These are phyloP conservation scores for Phyto melanocephala DNA, from an alignment of 2,888 invertebrate species.

Conservation along the genomic window DNA sequence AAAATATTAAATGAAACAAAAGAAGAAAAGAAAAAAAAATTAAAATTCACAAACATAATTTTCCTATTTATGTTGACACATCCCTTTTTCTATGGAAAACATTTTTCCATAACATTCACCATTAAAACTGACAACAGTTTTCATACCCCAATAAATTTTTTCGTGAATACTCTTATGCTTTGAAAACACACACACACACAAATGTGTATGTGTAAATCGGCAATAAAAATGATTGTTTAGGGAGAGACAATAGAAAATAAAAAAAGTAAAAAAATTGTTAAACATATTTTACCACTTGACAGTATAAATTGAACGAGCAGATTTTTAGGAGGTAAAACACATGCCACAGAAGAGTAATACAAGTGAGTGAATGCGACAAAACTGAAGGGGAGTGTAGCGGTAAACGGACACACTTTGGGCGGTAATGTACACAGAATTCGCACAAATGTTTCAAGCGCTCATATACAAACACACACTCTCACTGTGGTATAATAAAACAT, in stretches of 20 bases:
- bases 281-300: constrained; percentile 58
- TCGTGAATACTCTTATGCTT: not conserved
- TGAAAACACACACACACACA: not conserved
- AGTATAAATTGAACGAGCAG: constrained; percentile 45
- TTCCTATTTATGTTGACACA: constrained; percentile 49
- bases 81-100: not conserved
- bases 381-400: not conserved
- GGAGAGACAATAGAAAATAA: constrained; percentile 19
- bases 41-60: constrained; percentile 34
- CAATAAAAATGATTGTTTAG: constrained; percentile 51
- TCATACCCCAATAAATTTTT: constrained; percentile 37
- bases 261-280: constrained; percentile 10
- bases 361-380: not conserved
- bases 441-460: not conserved
- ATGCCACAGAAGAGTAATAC: not conserved
- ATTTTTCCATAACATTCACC: constrained; percentile 16
- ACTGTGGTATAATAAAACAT: not conserved
- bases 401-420: not conserved
- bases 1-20: not conserved
- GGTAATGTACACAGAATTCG: not conserved
- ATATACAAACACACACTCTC: not conserved
- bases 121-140: constrained; percentile 45
- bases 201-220: not conserved
- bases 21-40: not conserved
- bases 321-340: constrained; percentile 50